Base-by-base conservation (phyloP, 1,140 invertebrate species). In the Hesperophylax magnus region DNA sequence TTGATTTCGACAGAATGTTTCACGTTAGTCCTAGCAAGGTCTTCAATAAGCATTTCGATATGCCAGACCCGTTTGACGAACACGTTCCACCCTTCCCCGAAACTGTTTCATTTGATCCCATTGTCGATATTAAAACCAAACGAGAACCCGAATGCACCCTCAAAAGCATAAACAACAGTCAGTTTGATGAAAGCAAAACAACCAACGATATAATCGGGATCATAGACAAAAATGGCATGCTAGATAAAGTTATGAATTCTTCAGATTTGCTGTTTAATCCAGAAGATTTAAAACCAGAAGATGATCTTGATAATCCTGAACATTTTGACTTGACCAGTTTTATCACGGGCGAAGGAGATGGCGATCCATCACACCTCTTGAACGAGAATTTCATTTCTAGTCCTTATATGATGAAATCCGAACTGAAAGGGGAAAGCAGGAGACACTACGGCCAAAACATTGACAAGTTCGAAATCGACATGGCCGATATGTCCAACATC, bases 311-410 rank as follows among this genome's bases (percentile, higher is more conserved):
- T 31, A 74, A 81, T 65, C 74, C 79, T 5, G 75, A 77, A 18
- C 65, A 81, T 65, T 84, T 84, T 69, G 82, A 84, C 60, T 65
- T 84, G 22, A 80, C 82, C 0, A 79, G 77, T 34, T 84, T 81
- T 34, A 81, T 84, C 11, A 84, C 79, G 77, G 82, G 77, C 5
- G 74, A 81, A 31, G 9, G 20, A 17, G 20, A 65, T n/a, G 65
- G 27, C 3, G 82, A 81, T n/a, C 22, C 63, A 11, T 17, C 17
- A 15, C 31, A 24, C 22, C 14, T 78, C 22, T 67, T 78, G 9
- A 78, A 79, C 14, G 77, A 79, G 15, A 67, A 52, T 53, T 65
- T 67, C 31, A 63, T 69, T 2, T 72, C 63, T 71, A 79, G 77
- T 79, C 77, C 67, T 2, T 31, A 60, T 20, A 47, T 47, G 7